Percentiles rank a stretch among this genome's conserved stretches.
phyloP scores from a whole-genome alignment of 2,797 vertebrate species.

The Hybognathus amarus region DNA sequence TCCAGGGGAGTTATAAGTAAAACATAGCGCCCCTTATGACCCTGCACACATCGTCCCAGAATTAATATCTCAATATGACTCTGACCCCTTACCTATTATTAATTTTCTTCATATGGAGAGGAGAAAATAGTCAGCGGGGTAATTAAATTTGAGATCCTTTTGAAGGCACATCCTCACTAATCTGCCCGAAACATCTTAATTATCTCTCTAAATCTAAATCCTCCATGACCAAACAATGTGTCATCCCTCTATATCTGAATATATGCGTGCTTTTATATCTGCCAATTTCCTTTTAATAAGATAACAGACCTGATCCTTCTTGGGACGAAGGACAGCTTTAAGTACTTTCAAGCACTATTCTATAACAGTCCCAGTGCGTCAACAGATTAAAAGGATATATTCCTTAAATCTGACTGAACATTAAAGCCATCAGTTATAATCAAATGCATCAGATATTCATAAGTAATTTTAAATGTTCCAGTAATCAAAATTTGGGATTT shows the following conservation, averaged over 20 bases:
- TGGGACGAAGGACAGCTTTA: neutral
- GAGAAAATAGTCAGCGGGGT: neutral
- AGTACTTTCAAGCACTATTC: slow-evolving; percentile 9
- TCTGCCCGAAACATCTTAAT: slow-evolving; percentile 49
- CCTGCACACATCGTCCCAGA: slow-evolving; percentile 36
- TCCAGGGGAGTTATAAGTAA: slow-evolving; percentile 51
- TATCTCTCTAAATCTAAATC: slow-evolving; percentile 49
- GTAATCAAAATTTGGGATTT: neutral
- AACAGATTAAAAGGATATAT: slow-evolving; percentile 15
- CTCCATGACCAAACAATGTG: slow-evolving; percentile 33
- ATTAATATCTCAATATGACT: slow-evolving; percentile 55
- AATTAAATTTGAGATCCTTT: slow-evolving; percentile 48
- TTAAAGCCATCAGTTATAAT: neutral
- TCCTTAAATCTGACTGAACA: neutral
- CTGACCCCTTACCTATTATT: slow-evolving; percentile 13
- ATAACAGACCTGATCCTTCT: slow-evolving; percentile 22
- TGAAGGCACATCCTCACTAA: slow-evolving; percentile 41
- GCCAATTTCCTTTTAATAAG: slow-evolving; percentile 24
- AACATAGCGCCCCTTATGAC: slow-evolving; percentile 47
- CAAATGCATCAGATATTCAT: neutral
- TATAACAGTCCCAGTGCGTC: neutral
- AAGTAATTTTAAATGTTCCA: neutral
- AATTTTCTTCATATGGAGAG: slow-evolving; percentile 2
- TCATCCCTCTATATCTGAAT: slow-evolving; percentile 15
- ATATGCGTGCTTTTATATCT: slow-evolving; percentile 10